Evolutionary conservation across 2,797 vertebrate species (phyloP), one percentile per base, ranked within the genome.

Genomic region (Pangasius mekongensis): DNA sequence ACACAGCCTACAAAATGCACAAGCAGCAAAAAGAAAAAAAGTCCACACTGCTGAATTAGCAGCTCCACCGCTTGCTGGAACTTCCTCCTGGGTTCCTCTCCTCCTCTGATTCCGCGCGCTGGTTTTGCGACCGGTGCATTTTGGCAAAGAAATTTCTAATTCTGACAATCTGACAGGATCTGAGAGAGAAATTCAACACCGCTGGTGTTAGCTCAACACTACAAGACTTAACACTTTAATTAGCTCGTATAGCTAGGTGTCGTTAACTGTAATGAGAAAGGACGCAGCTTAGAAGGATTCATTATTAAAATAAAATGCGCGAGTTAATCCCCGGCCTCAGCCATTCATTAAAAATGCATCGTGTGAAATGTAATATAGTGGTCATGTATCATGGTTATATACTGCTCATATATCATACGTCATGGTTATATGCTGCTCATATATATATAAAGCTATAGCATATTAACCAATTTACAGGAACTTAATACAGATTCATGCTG

Each of bases 1-100:
- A 88, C 84, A 62, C 73, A 39, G 49, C 87, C 60, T 83, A 85
- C 77, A 83, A 83, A 83, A 83, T 83, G 82, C 82, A 67, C 82
- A 83, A 83, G 43, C 62, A 67, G 82, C 82, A 83, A 83, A 83
- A 83, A 83, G 18, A 22, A 56, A 52, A 43, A 1, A 24, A n/a
- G 1, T 49, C 1, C 36, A 64, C 16, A 67, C 0, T 83, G 82
- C 82, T 83, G 82, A 83, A 83, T 83, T 30, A 66, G 80, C 80
- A 80, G 62, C 82, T 30, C 62, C 60, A 66, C 24, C 10, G 60
- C 39, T 66, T 49, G 67, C 18, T 67, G 58, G 16, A 83, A 3
- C 14, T 67, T 83, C 62, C 62, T 83, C 82, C 18, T 52, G 82
- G 62, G 60, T 47, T 83, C 27, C 36, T 20, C 49, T 39, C 10